Conservation (phyloP, 2,113 vertebrate species). For the Peromyscus polionotus region DNA sequence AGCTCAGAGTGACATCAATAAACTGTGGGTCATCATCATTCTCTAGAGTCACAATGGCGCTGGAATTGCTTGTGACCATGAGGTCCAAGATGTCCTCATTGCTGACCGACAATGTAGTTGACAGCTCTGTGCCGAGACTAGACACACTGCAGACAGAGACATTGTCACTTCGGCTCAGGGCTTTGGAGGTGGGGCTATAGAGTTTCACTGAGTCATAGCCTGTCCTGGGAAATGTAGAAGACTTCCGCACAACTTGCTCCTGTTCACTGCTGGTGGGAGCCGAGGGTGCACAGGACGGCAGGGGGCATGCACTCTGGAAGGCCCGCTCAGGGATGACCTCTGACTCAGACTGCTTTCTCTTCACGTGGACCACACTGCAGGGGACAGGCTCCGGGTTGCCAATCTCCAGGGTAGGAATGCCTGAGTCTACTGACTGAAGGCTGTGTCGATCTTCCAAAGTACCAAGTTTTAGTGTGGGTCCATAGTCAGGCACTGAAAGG, state of each 20-base stretch:
- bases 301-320: conserved; percentile 81
- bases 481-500: conserved; percentile 78
- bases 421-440: conserved; percentile 94
- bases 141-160: conserved; percentile 94
- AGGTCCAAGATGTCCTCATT: conserved; percentile 95
- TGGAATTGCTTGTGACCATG: conserved; percentile 94
- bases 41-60: conserved; percentile 95
- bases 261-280: conserved; percentile 84
- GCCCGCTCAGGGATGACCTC: conserved; percentile 81
- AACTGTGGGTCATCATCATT: conserved; percentile 89
- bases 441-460: conserved; percentile 89
- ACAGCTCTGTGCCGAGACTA: conserved; percentile 96
- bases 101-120: conserved; percentile 91
- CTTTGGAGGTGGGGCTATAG: conserved; percentile 87
- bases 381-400: conserved; percentile 91
- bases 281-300: conserved; percentile 78
- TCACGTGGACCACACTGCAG: conserved; percentile 81
- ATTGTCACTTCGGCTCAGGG: conserved; percentile 91
- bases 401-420: conserved; percentile 96
- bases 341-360: conserved; percentile 80
- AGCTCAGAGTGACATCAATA: conserved; percentile 89
- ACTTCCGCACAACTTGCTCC: conserved; percentile 88
- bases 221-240: conserved; percentile 93
- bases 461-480: conserved; percentile 77
- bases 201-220: conserved; percentile 90